phyloP scores from a whole-genome alignment of 1,140 invertebrate species.

The Mesaphorura yosii region DNA sequence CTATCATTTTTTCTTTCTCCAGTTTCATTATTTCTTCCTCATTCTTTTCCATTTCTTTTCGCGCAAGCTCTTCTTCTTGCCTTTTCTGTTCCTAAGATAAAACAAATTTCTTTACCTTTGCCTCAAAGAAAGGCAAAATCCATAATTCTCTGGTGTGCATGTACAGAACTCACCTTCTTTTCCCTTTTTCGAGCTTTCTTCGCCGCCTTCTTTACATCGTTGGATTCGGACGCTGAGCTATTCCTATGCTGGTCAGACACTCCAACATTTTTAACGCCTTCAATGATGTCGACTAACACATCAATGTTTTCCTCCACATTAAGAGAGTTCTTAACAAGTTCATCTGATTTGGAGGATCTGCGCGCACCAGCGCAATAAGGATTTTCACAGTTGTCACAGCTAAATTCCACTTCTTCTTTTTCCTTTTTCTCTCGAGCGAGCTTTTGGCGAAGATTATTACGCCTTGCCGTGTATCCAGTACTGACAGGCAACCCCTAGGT shows the following conservation, averaged over 20 bases:
- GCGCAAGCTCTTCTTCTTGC: slow-evolving; percentile 4
- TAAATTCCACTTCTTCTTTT: neutral
- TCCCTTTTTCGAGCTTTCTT: slow-evolving; percentile 20
- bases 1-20: neutral
- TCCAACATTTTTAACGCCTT: too few species aligned
- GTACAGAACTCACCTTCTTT: slow-evolving; percentile 11
- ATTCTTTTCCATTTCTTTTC: slow-evolving; percentile 4
- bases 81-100: neutral
- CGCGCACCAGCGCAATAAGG: neutral
- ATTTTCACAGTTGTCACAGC: neutral
- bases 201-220: slow-evolving; percentile 19
- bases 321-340: neutral
- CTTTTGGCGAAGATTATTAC: neutral
- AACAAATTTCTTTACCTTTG: neutral
- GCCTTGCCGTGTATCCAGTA: neutral
- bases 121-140: neutral
- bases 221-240: neutral
- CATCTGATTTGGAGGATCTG: neutral
- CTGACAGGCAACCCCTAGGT: neutral
- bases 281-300: slow-evolving; percentile 17
- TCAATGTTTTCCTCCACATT: slow-evolving; percentile 15
- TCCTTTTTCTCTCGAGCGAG: neutral
- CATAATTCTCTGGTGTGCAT: neutral
- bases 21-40: slow-evolving; percentile 2
- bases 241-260: neutral